These are phyloP conservation scores for Volucella bombylans DNA, from an alignment of 2,888 invertebrate species.

Conservation along the genomic window DNA sequence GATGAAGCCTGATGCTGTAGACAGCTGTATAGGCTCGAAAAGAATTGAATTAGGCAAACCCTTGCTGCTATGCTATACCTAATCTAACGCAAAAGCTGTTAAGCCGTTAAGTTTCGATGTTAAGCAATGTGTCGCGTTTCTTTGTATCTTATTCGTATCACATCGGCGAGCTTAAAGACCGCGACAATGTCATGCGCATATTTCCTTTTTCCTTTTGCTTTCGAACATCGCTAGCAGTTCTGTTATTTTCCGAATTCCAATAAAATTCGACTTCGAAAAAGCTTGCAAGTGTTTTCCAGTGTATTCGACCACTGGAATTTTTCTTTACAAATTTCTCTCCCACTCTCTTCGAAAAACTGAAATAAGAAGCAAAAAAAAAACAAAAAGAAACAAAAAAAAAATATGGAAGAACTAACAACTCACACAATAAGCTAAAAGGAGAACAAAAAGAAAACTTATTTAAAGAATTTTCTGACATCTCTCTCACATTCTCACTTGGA, in stretches of 20 bases:
- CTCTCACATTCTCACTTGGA: constrained; percentile 40
- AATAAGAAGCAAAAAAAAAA: not conserved
- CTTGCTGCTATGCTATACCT: constrained; percentile 34
- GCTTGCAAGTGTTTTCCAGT: constrained; percentile 64
- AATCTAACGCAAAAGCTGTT: constrained; percentile 72
- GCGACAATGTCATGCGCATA: constrained; percentile 59
- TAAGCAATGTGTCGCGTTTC: constrained; percentile 53
- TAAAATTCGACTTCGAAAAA: constrained; percentile 64
- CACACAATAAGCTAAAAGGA: not conserved
- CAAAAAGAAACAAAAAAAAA: not conserved
- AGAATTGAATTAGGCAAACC: too few species aligned
- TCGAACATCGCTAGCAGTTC: constrained; percentile 20
- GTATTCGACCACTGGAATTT: constrained; percentile 60
- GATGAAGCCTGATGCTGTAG: constrained; percentile 18
- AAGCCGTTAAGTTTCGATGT: constrained; percentile 59
- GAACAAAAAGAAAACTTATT: constrained; percentile 37
- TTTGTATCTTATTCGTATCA: constrained; percentile 7
- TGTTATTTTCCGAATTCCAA: constrained; percentile 54
- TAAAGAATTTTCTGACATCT: constrained; percentile 62
- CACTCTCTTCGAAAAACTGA: constrained; percentile 38
- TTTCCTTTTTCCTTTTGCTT: constrained; percentile 24
- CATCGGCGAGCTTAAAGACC: constrained; percentile 50
- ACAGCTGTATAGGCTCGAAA: not conserved
- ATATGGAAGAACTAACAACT: not conserved
- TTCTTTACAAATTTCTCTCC: constrained; percentile 45